These are phyloP conservation scores for Hydropotes inermis DNA, from an alignment of 2,113 vertebrate species.

Conservation along the genomic window DNA sequence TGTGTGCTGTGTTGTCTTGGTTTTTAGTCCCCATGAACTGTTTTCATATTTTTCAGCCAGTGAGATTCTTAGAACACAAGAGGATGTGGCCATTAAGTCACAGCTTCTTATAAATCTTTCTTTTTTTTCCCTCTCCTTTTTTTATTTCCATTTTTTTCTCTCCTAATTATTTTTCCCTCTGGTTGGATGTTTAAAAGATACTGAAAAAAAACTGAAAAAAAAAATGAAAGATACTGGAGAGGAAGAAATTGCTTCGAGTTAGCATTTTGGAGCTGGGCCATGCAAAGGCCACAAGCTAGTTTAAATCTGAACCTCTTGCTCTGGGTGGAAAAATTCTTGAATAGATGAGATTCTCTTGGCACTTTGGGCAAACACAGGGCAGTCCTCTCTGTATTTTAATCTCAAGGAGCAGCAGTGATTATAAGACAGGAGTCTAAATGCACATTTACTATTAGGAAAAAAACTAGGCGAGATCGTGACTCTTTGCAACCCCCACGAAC, in stretches of 20 bases:
- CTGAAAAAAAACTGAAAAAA: background rate
- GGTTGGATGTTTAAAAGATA: background rate
- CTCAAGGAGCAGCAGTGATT: background rate
- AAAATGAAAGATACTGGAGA: background rate
- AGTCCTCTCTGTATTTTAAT: background rate
- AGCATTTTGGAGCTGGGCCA: background rate
- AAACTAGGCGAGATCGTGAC: background rate
- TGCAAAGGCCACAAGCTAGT: background rate
- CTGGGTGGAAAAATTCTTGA: background rate
- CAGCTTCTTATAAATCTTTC: background rate
- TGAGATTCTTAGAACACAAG: too few species aligned
- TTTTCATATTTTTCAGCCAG: background rate
- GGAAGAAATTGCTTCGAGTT: background rate
- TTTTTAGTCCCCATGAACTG: background rate
- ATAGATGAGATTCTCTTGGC: background rate
- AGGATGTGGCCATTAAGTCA: too few species aligned
- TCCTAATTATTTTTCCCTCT: background rate
- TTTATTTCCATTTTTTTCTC: background rate
- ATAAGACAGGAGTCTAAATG: background rate
- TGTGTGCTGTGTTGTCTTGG: fast-evolving
- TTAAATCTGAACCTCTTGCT: background rate
- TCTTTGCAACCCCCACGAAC: background rate
- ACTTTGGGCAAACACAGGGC: background rate
- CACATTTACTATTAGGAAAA: background rate
- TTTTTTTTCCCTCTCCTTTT: background rate